Percentiles rank a stretch among this genome's conserved stretches.
Evolutionary conservation across 2,797 vertebrate species (phyloP).

Genomic region (Tokudaia tokunoshimensis): DNA sequence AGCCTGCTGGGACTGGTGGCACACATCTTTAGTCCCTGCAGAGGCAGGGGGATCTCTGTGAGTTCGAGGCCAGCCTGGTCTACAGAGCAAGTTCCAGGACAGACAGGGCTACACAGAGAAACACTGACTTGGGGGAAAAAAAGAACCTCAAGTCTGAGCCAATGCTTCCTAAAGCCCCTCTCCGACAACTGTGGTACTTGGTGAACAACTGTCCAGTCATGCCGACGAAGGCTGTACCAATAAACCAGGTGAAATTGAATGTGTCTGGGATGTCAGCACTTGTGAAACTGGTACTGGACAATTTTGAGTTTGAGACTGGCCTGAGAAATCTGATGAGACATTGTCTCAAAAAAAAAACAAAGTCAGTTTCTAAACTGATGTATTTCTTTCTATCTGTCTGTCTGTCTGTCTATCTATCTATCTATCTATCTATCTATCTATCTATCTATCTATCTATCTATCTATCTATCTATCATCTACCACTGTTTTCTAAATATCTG

Average conservation of each 20-base stretch:
- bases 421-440: neutral
- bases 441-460: neutral
- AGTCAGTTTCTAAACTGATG: neutral
- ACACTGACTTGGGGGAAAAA: neutral
- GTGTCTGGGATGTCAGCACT: neutral
- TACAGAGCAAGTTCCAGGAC: neutral
- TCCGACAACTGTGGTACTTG: neutral
- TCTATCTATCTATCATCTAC: neutral
- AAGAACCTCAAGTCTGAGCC: neutral
- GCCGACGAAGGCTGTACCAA: neutral
- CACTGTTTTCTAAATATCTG: neutral
- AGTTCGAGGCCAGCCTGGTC: neutral
- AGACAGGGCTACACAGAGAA: neutral
- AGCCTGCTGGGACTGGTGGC: neutral
- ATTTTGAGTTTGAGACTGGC: neutral
- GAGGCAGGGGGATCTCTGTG: neutral
- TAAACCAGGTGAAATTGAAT: neutral
- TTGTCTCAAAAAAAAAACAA: too few relatives aligned
- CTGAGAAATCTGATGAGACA: neutral
- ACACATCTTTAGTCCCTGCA: neutral
- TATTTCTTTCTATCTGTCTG: neutral
- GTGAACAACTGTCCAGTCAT: neutral
- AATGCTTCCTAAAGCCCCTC: accelerated
- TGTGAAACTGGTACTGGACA: neutral
- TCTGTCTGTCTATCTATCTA: neutral